Evolutionary conservation across 2,888 invertebrate genomes (phyloP).

Genomic region (Disparrhopalites patrizii): DNA sequence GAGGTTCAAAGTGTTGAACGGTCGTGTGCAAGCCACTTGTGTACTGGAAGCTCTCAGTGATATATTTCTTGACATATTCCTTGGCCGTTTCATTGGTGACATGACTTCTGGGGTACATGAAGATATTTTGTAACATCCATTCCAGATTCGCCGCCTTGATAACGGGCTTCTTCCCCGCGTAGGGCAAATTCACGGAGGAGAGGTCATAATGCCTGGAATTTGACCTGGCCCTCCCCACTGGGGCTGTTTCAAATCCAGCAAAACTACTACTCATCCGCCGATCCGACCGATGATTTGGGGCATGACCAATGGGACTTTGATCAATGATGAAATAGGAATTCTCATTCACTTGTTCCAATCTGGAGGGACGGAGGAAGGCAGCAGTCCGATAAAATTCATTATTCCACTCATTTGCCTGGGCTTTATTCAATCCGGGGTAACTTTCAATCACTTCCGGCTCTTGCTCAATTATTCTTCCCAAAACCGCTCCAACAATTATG

Average conservation of each 20-base stretch:
- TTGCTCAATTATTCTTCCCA: constrained; percentile 39
- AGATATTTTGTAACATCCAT: constrained; percentile 48
- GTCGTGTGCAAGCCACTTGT: constrained; percentile 45
- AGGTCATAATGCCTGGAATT: constrained; percentile 40
- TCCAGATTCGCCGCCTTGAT: constrained; percentile 46
- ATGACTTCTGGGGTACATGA: constrained; percentile 48
- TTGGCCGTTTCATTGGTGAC: constrained; percentile 48
- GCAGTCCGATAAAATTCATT: constrained; percentile 37
- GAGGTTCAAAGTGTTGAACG: constrained; percentile 47
- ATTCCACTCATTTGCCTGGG: constrained; percentile 38
- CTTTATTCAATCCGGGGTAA: constrained; percentile 35
- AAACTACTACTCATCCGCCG: constrained; percentile 1
- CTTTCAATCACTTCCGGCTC: constrained; percentile 41
- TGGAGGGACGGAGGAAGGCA: constrained; percentile 11
- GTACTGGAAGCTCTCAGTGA: constrained; percentile 43
- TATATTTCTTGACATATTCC: constrained; percentile 45
- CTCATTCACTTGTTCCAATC: constrained; percentile 5
- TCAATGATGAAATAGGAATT: background rate
- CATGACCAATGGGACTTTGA: no score
- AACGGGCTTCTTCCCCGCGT: constrained; percentile 28
- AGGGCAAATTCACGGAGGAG: constrained; percentile 9
- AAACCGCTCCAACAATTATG: constrained; percentile 35
- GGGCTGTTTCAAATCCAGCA: background rate
- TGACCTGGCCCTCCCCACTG: constrained; percentile 6
- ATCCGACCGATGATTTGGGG: background rate